Conservation (phyloP, 2,113 vertebrate species). For the Cynopterus brachyotis region DNA sequence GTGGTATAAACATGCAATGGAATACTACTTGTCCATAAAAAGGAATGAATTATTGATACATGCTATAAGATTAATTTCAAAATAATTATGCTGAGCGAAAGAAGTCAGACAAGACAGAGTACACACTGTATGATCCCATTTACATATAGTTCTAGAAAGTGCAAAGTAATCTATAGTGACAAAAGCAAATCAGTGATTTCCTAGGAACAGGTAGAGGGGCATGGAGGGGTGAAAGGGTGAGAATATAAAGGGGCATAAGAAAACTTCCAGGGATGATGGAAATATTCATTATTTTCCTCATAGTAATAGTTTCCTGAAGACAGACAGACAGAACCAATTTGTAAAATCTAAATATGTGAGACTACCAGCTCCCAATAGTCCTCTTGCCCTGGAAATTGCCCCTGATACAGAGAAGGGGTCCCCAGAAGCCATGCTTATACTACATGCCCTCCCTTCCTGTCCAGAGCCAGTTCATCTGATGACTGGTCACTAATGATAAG, state of each 20-base stretch:
- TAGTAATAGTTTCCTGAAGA: not conserved
- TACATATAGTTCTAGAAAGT: not conserved
- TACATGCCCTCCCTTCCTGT: not conserved
- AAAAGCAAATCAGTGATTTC: not conserved
- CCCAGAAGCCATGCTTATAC: not conserved
- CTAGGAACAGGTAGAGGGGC: not conserved
- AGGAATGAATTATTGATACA: not conserved
- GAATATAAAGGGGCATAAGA: not conserved
- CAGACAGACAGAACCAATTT: not conserved
- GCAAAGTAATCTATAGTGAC: not conserved
- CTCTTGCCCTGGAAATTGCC: not conserved
- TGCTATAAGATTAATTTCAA: not conserved
- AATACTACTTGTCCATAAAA: not conserved
- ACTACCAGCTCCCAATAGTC: not conserved
- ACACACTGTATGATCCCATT: not conserved
- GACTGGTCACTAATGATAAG: not conserved
- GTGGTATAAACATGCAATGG: not conserved
- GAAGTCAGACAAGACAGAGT: not conserved
- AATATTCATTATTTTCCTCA: not conserved
- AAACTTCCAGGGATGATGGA: not conserved
- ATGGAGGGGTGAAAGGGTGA: not conserved
- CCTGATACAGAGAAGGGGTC: not conserved
- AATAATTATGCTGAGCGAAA: conserved; percentile 14
- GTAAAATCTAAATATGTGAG: not conserved
- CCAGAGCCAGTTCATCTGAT: not conserved